These are phyloP conservation scores for Dynastes grantii DNA, from an alignment of 2,888 invertebrate genomes.

Conservation along the genomic window DNA sequence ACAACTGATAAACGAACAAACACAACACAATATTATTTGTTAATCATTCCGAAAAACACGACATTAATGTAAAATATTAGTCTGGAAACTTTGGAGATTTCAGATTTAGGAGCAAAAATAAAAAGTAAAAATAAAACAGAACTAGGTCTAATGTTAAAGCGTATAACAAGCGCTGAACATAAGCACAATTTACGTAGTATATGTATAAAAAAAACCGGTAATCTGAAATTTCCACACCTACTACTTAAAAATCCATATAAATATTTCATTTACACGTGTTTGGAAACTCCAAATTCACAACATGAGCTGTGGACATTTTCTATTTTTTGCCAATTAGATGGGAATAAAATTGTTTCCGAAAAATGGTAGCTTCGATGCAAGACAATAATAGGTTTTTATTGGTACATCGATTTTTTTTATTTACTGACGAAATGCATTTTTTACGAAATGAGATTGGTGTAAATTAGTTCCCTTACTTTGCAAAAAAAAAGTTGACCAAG, in stretches of 20 bases:
- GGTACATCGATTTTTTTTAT: constrained; percentile 49
- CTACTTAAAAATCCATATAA: constrained; percentile 54
- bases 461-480: too few relatives aligned
- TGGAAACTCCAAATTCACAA: constrained; percentile 13
- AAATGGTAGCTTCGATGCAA: constrained; percentile 1
- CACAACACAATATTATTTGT: constrained; percentile 63
- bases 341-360: constrained; percentile 29
- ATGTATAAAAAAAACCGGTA: constrained; percentile 44
- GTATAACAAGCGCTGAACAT: constrained; percentile 42
- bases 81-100: constrained; percentile 50
- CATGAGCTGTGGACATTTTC: background rate
- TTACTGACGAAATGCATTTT: too few relatives aligned
- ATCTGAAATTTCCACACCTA: constrained; percentile 54
- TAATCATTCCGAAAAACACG: constrained; percentile 66
- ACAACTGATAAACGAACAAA: constrained; percentile 65
- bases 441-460: too few relatives aligned
- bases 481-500: too few relatives aligned
- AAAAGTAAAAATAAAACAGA: constrained; percentile 47
- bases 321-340: constrained; percentile 25
- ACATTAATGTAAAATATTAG: constrained; percentile 55
- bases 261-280: constrained; percentile 10
- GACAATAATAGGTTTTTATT: constrained; percentile 30
- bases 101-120: constrained; percentile 29
- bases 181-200: constrained; percentile 44
- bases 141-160: constrained; percentile 42